Conservation (phyloP, 2,888 invertebrate species). For the Arctia plantaginis region DNA sequence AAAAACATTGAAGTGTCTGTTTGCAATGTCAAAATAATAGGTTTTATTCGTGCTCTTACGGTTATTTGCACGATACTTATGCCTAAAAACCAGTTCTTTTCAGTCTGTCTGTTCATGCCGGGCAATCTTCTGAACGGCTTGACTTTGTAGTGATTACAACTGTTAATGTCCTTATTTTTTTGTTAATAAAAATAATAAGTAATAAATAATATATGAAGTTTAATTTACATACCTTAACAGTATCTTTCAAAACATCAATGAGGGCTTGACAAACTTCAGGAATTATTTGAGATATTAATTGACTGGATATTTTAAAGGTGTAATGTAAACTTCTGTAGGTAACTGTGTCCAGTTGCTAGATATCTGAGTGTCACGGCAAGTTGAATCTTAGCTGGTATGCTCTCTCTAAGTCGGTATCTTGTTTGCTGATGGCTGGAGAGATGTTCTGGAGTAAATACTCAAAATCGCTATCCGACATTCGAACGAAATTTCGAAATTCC, state of each 20-base stretch:
- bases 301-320: constrained; percentile 30
- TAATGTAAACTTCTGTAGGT: constrained; percentile 23
- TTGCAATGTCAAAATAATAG: too few species aligned
- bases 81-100: too few species aligned
- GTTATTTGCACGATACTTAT: too few species aligned
- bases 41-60: too few species aligned
- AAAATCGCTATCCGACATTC: constrained; percentile 1
- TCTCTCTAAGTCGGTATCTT: constrained; percentile 1
- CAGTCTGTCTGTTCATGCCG: too few species aligned
- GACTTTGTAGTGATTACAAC: too few species aligned
- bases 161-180: too few species aligned
- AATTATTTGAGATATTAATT: constrained; percentile 26
- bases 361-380: constrained; percentile 23
- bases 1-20: too few species aligned
- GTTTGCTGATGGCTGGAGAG: not conserved
- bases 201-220: too few species aligned
- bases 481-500: constrained; percentile 2
- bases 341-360: constrained; percentile 29
- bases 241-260: constrained; percentile 1
- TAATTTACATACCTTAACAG: not conserved
- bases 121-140: too few species aligned
- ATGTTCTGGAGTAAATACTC: constrained; percentile 1
- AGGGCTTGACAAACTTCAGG: constrained; percentile 8
- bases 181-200: too few species aligned
- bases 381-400: constrained; percentile 25